These are phyloP conservation scores for Grapholita molesta DNA, from an alignment of 1,140 invertebrate species.

Conservation along the genomic window DNA sequence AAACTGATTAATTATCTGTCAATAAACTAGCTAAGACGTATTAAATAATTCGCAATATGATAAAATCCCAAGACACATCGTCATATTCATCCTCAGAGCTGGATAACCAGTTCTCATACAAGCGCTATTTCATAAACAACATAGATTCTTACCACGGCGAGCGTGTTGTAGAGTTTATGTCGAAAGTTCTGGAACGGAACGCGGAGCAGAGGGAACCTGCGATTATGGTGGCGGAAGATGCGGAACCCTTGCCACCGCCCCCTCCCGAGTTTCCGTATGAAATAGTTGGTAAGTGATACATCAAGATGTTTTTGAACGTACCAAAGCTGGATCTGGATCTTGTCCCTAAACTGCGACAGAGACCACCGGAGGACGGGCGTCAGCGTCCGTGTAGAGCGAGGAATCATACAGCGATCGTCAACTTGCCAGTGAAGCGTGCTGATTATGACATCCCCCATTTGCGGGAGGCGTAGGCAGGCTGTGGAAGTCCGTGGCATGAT, in stretches of 20 bases:
- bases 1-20: not conserved
- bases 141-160: constrained; percentile 65
- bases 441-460: too few species aligned
- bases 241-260: constrained; percentile 24
- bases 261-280: constrained; percentile 51
- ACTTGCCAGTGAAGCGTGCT: too few species aligned
- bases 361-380: too few species aligned
- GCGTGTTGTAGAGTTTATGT: constrained; percentile 47
- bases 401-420: too few species aligned
- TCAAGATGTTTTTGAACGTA: too few species aligned
- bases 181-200: constrained; percentile 52
- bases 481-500: too few species aligned
- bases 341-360: too few species aligned
- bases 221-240: constrained; percentile 46
- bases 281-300: constrained; percentile 55
- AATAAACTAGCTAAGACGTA: not conserved
- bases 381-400: too few species aligned
- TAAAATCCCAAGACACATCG: constrained; percentile 30
- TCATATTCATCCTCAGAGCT: constrained; percentile 39
- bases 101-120: constrained; percentile 48
- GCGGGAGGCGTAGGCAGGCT: too few species aligned
- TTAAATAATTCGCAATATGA: not conserved
- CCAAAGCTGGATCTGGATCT: too few species aligned
- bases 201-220: constrained; percentile 34
- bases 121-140: constrained; percentile 67